Conservation (phyloP, 1,140 invertebrate species). For the Thaumetopoea pityocampa region DNA sequence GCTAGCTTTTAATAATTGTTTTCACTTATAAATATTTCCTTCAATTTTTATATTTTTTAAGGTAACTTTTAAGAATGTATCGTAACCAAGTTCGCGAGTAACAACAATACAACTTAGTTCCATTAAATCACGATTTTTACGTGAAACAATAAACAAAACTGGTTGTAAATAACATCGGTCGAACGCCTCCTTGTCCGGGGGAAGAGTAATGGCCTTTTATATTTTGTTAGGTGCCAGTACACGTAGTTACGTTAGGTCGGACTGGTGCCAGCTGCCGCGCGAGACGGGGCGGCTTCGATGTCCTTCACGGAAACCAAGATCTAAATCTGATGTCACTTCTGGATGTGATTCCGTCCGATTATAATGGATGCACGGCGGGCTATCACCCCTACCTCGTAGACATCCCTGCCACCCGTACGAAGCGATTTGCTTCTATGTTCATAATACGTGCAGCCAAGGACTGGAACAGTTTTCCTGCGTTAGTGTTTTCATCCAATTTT, state of each 20-base stretch:
- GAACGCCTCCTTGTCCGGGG: slow-evolving; percentile 60
- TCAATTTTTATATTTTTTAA: too few species aligned
- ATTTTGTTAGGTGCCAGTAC: slow-evolving; percentile 59
- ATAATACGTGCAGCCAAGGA: too few species aligned
- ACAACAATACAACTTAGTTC: slow-evolving; percentile 4
- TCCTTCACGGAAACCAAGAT: slow-evolving; percentile 32
- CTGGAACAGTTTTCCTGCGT: too few species aligned
- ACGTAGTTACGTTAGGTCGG: slow-evolving; percentile 59
- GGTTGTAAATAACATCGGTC: slow-evolving; percentile 62
- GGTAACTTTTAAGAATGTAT: too few species aligned
- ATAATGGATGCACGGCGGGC: too few species aligned
- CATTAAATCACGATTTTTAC: slow-evolving; percentile 17
- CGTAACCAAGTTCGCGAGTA: slow-evolving; percentile 1
- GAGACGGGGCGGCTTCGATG: slow-evolving; percentile 25
- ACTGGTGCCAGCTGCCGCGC: slow-evolving; percentile 57
- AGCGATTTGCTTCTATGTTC: too few species aligned
- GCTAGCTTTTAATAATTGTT: too few species aligned
- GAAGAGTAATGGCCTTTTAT: slow-evolving; percentile 70
- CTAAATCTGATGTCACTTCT: slow-evolving; percentile 27
- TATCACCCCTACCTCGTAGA: too few species aligned
- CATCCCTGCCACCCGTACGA: too few species aligned
- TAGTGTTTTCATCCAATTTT: too few species aligned
- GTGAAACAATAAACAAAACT: slow-evolving; percentile 51
- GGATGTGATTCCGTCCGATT: too few species aligned
- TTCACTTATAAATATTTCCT: too few species aligned